These are phyloP conservation scores for Numida meleagris DNA, from an alignment of 2,113 vertebrate genomes.

Conservation along the genomic window DNA sequence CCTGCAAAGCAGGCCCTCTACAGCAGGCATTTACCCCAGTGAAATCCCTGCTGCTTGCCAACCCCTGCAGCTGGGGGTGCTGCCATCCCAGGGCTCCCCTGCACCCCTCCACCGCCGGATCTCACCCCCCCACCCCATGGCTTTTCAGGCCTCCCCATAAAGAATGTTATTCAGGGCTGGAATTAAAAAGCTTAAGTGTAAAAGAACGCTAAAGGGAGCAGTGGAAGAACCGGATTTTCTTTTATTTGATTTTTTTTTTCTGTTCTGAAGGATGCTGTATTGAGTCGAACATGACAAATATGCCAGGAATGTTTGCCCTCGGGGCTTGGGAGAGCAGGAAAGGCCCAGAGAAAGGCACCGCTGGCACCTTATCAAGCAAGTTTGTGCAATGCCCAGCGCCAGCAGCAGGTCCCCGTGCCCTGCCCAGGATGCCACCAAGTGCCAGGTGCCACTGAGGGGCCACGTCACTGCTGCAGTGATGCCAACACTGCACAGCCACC, in stretches of 20 bases:
- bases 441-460: neutral
- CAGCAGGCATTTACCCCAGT: neutral
- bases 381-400: neutral
- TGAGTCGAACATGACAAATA: conserved; percentile 64
- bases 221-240: conserved; percentile 68
- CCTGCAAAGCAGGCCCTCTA: too few species aligned
- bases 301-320: conserved; percentile 70
- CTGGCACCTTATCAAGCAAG: conserved; percentile 44
- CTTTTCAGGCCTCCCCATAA: neutral
- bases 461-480: accelerated
- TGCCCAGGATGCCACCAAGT: neutral
- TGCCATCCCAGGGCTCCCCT: accelerated
- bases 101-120: accelerated
- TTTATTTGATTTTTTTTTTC: conserved; percentile 50
- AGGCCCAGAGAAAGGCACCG: conserved; percentile 27
- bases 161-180: neutral
- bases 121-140: neutral
- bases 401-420: neutral
- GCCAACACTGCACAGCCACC: too few species aligned
- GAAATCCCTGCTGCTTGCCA: neutral
- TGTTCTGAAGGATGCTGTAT: conserved; percentile 58
- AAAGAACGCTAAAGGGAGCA: neutral
- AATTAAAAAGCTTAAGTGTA: conserved; percentile 12
- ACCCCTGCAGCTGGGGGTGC: neutral
- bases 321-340: conserved; percentile 52